Base-by-base conservation (phyloP, 1,140 invertebrate species). In the Scaptomyza pallida region DNA sequence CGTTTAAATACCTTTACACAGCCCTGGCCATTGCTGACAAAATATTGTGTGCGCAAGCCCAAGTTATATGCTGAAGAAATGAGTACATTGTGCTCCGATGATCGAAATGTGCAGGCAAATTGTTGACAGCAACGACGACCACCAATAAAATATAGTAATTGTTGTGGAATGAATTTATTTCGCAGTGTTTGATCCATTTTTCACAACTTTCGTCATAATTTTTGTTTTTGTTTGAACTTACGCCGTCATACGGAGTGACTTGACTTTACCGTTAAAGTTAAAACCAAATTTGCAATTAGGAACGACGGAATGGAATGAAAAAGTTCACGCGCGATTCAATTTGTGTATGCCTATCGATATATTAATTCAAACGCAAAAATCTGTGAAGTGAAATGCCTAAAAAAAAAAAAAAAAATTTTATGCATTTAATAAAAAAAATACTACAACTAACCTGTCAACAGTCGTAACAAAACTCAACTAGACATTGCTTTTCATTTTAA, bases 121-220 rank as follows among this genome's bases (percentile, higher is more conserved):
- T 72, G 55, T 56, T 89, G 86, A 13, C 86, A 89, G 37, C 86
- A 89, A 3, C 86, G 75, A 9, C 75, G 48, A 4, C 85, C 85
- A 62, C 77, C 85, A 13, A 78, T 59, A 52, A 89, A 89, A 47
- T 81, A 78, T 4, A 89, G 51, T 54, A 89, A 37, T 55, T 89
- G 85, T 62, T 89, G 77, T 0, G 74, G 69, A 23, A 89, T 73
- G 21, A 68, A 89, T 41, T 63, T 77, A 0, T 64, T 50, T 43
- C 69, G 45, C 17, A 85, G 62, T n/a, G 67, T 35, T 61, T 75
- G 48, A 35, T 89, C 77, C 85, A 89, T 89, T 15, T 5, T 52
- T 19, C 4, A 12, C 4, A 9, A 33, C 2, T 17, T 10, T 23
- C 5, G 1, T 37, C n/a, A 17, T n/a, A n/a, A n/a, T n/a, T n/a